Evolutionary conservation across 2,797 vertebrate genomes (phyloP).

Genomic region (Tragelaphus eurycerus): DNA sequence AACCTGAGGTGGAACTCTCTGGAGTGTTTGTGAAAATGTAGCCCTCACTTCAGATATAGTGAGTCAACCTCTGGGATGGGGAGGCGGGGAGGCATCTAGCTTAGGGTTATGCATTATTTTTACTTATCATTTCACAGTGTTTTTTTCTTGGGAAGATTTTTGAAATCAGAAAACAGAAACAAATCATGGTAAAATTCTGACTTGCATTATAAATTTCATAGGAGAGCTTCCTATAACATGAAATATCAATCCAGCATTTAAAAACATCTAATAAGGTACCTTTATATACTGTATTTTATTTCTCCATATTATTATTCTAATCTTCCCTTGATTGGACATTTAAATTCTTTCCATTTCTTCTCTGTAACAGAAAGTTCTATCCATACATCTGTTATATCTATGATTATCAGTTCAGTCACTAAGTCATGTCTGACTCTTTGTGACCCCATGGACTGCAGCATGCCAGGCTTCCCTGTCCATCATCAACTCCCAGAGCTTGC

Average conservation of each 20-base stretch:
- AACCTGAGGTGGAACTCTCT: neutral
- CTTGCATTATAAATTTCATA: slow-evolving; percentile 9
- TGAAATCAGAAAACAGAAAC: neutral
- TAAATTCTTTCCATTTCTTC: neutral
- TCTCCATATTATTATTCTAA: neutral
- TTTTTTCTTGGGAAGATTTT: slow-evolving; percentile 14
- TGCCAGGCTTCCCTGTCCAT: neutral
- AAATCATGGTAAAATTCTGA: neutral
- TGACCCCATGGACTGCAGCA: neutral
- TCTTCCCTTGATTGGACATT: neutral
- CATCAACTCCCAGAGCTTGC: neutral
- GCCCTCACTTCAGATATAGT: neutral
- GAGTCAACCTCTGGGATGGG: neutral
- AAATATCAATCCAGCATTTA: slow-evolving; percentile 6
- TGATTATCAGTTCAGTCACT: neutral
- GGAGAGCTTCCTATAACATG: neutral
- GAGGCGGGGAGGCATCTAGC: neutral
- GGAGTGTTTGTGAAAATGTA: neutral
- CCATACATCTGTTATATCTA: neutral
- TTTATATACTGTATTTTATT: slow-evolving; percentile 3
- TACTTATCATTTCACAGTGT: neutral
- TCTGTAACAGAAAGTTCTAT: neutral
- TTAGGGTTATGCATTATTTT: neutral
- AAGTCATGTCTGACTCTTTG: neutral
- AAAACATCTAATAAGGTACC: neutral